Evolutionary conservation across 2,797 vertebrate genomes (phyloP).

Genomic region (Chelon labrosus): DNA sequence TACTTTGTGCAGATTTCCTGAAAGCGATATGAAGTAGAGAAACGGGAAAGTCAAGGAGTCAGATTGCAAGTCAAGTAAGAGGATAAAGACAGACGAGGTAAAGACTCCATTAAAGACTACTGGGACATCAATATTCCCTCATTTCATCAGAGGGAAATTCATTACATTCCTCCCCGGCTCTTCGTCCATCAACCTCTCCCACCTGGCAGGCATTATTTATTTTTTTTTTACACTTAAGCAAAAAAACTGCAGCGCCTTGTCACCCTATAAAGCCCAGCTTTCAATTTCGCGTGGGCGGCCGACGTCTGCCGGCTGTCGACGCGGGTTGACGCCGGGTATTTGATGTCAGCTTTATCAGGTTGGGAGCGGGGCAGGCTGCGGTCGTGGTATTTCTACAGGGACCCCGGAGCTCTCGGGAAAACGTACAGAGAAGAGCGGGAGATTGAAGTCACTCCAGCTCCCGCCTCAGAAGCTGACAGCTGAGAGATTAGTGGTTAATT

Average conservation of each 20-base stretch:
- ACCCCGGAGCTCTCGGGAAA: constrained; percentile 61
- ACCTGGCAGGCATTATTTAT: constrained; percentile 23
- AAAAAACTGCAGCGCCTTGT: constrained; percentile 53
- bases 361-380: constrained; percentile 20
- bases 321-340: constrained; percentile 45
- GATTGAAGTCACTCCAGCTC: constrained; percentile 76
- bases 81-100: constrained; percentile 10
- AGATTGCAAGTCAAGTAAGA: neutral
- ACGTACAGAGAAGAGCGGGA: constrained; percentile 51
- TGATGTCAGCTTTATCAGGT: constrained; percentile 57
- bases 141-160: constrained; percentile 46
- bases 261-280: constrained; percentile 38
- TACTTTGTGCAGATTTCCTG: neutral
- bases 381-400: constrained; percentile 29
- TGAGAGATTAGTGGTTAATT: constrained; percentile 81
- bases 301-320: constrained; percentile 62
- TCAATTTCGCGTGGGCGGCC: constrained; percentile 74
- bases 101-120: constrained; percentile 34
- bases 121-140: constrained; percentile 42
- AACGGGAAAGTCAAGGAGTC: neutral
- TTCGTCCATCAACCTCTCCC: constrained; percentile 62
- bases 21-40: constrained; percentile 1
- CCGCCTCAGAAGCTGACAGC: constrained; percentile 75
- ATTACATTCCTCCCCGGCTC: constrained; percentile 60
- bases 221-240: constrained; percentile 23